Conservation (phyloP, 2,888 invertebrate genomes). For the Dioctria rufipes region DNA sequence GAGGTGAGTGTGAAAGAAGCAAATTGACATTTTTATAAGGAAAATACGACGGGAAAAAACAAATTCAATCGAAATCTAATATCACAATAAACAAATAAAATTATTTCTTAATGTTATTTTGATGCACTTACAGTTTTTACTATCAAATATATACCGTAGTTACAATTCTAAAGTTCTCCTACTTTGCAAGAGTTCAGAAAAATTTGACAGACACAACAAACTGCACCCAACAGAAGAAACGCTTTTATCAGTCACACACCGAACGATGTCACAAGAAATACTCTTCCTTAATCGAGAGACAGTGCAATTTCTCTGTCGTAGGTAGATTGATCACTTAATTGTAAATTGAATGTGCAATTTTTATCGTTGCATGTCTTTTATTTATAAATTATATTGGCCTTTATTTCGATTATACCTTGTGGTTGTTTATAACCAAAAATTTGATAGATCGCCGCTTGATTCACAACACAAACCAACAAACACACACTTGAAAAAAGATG, state of each 20-base stretch:
- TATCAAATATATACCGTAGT: slow-evolving; percentile 28
- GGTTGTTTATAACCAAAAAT: neutral
- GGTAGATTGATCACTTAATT: neutral
- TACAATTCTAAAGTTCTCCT: neutral
- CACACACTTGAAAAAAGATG: neutral
- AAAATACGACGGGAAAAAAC: slow-evolving; percentile 25
- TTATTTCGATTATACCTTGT: neutral
- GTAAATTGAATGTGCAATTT: neutral
- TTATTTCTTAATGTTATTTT: neutral
- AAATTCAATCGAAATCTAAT: slow-evolving; percentile 2
- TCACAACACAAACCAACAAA: neutral
- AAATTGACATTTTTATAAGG: slow-evolving; percentile 39
- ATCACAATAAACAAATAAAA: slow-evolving; percentile 2
- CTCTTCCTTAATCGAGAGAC: neutral
- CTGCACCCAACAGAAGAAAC: slow-evolving; percentile 5
- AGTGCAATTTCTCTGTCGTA: neutral
- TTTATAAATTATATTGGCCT: neutral
- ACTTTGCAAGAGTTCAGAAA: neutral
- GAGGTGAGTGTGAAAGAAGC: slow-evolving; percentile 33
- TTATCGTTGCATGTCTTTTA: neutral
- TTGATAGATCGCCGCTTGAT: neutral
- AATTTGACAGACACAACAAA: slow-evolving; percentile 50
- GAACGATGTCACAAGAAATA: neutral
- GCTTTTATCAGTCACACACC: neutral
- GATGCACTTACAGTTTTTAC: slow-evolving; percentile 40